Evolutionary conservation across 1,140 invertebrate species (phyloP), one percentile per base, ranked within the genome.

Genomic region (Psilanteris sp.): DNA sequence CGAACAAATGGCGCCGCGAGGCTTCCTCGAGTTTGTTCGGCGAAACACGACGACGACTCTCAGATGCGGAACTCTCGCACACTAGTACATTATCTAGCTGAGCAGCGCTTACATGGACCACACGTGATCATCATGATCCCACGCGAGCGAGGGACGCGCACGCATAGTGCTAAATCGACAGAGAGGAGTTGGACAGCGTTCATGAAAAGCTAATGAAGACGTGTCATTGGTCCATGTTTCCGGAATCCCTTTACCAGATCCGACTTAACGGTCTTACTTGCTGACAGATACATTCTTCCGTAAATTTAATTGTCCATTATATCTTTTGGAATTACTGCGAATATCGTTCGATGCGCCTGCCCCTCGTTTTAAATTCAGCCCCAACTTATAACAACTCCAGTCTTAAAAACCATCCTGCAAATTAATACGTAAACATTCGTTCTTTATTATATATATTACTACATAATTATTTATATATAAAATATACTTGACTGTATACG

Each of bases 141-240:
- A 34, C 44, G 44, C 29, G 46, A 43, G 22, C 22, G 3, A 9
- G n/a, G 26, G 41, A 55, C 44, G 64, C 39, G 61, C 37, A 68
- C 55, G 68, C 44, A 26, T 39, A 37, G 0, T 13, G 22, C 7
- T 57, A 54, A 44, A 64, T 48, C 43, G 41, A 20, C 39, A 16
- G 15, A 46, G 50, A 24, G 9, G 24, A 39, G 39, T 10, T 61
- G 74, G 68, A 64, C 79, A 77, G 62, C 75, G 80, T 85, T 86
- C 83, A 83, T 87, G 80, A 85, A 87, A 85, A 81, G 84, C 83
- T 87, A 86, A 86, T 86, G 83, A 87, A 87, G 82, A 87, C 79
- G 80, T 80, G 81, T 83, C 83, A 79, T 67, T 79, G 79, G 81
- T 67, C 76, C 76, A 36, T 83, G 79, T 85, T 85, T 81, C 79